Percentiles rank a stretch among this genome's conserved stretches.
phyloP scores from a whole-genome alignment of 2,113 vertebrate genomes.

The Orientallactaga bullata region DNA sequence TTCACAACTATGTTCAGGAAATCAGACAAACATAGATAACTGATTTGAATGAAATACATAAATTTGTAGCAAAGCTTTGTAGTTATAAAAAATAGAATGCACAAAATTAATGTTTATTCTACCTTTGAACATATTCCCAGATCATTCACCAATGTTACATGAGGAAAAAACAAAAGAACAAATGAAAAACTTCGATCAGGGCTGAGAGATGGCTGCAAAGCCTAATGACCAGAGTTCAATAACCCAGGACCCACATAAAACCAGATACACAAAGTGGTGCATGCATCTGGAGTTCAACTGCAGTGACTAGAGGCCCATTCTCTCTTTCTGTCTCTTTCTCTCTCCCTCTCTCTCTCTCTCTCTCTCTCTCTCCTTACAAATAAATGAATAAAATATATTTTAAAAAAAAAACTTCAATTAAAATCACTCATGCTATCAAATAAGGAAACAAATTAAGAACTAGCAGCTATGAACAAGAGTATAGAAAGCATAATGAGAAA shows the following conservation, averaged over 20 bases:
- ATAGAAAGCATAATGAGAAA: constrained; percentile 89
- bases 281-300: too few relatives aligned
- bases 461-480: constrained; percentile 92
- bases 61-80: constrained; percentile 91
- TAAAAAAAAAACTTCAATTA: constrained; percentile 80
- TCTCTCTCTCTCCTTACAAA: too few relatives aligned
- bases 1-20: constrained; percentile 90
- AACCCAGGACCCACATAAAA: too few relatives aligned
- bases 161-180: constrained; percentile 84
- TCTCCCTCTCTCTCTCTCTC: too few relatives aligned
- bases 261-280: too few relatives aligned
- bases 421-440: constrained; percentile 90
- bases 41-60: constrained; percentile 94
- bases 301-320: too few relatives aligned
- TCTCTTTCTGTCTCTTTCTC: too few relatives aligned
- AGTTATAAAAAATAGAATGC: constrained; percentile 94
- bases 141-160: constrained; percentile 91
- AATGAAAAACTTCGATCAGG: constrained; percentile 82
- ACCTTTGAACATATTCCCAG: constrained; percentile 90
- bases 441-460: constrained; percentile 93
- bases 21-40: constrained; percentile 90
- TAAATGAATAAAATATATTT: too few relatives aligned
- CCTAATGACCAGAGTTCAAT: too few relatives aligned
- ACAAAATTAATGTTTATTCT: constrained; percentile 93
- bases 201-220: too few relatives aligned